A percentile compares a stretch with the other conserved stretches of the same genome.
Evolutionary conservation across 2,113 vertebrate species (phyloP).

Genomic region (Poicephalus meyeri): DNA sequence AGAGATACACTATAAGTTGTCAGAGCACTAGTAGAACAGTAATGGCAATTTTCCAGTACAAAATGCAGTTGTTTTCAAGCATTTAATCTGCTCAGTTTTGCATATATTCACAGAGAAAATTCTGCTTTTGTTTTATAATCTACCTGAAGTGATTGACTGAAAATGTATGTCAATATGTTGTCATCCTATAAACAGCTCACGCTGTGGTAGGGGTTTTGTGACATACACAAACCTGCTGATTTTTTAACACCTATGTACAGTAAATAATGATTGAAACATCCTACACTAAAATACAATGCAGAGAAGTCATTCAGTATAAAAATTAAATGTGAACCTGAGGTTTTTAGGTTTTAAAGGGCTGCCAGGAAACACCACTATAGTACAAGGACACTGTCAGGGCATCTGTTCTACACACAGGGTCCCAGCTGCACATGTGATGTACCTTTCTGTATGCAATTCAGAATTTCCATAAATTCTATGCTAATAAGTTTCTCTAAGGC

Average conservation of each 20-base stretch:
- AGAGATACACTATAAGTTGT: background rate
- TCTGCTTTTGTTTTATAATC: background rate
- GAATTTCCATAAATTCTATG: constrained; percentile 30
- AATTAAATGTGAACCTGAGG: constrained; percentile 63
- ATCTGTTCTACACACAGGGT: constrained; percentile 24
- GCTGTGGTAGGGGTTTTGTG: background rate
- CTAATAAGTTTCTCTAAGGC: constrained; percentile 6
- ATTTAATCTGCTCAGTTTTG: constrained; percentile 21
- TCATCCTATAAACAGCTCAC: background rate
- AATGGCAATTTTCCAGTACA: background rate
- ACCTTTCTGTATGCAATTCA: constrained; percentile 40
- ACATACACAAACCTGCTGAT: background rate
- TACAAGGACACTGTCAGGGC: constrained; percentile 17
- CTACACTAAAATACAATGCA: background rate
- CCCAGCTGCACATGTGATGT: constrained; percentile 47
- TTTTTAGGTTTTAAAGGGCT: constrained; percentile 46
- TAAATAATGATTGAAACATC: constrained; percentile 54
- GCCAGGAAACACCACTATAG: background rate
- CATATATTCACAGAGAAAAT: background rate
- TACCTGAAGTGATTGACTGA: background rate
- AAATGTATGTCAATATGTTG: background rate
- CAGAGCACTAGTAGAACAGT: background rate
- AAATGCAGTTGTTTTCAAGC: background rate
- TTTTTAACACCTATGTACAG: background rate
- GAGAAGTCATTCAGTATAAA: constrained; percentile 28